phyloP scores from a whole-genome alignment of 2,113 vertebrate genomes.

The Hydrolagus affinis region DNA sequence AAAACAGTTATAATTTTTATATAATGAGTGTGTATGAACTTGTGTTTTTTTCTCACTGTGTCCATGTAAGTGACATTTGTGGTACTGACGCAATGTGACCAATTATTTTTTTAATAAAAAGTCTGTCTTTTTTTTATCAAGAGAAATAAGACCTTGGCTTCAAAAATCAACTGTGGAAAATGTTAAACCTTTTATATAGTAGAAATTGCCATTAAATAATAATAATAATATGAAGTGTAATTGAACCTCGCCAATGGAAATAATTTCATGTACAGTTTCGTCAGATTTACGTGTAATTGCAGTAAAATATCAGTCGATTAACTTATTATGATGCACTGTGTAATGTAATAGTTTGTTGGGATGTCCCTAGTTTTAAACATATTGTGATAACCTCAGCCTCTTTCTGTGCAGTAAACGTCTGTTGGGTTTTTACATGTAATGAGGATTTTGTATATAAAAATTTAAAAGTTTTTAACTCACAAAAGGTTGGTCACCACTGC shows the following conservation, averaged over 20 bases:
- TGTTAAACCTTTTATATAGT: neutral
- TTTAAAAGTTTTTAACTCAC: neutral
- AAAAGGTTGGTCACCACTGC: too few relatives aligned
- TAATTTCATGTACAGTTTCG: neutral
- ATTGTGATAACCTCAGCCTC: neutral
- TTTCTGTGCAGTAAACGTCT: neutral
- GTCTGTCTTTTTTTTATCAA: neutral
- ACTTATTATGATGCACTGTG: neutral
- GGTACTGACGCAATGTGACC: neutral
- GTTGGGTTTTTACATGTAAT: neutral
- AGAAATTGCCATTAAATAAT: too few relatives aligned
- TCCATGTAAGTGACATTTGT: neutral
- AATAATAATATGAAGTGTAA: neutral
- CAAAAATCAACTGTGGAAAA: neutral
- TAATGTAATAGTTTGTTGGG: neutral
- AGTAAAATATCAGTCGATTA: neutral
- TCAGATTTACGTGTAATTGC: neutral
- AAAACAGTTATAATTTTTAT: neutral
- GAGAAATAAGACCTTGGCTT: neutral
- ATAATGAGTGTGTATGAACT: neutral
- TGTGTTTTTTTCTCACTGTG: neutral
- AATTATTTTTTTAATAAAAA: neutral
- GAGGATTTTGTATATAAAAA: slow-evolving; percentile 2
- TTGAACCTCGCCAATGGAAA: neutral
- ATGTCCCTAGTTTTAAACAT: neutral